Percentiles rank a stretch among this genome's conserved stretches.
phyloP scores from a whole-genome alignment of 2,888 invertebrate species.

The Amiota mariae region DNA sequence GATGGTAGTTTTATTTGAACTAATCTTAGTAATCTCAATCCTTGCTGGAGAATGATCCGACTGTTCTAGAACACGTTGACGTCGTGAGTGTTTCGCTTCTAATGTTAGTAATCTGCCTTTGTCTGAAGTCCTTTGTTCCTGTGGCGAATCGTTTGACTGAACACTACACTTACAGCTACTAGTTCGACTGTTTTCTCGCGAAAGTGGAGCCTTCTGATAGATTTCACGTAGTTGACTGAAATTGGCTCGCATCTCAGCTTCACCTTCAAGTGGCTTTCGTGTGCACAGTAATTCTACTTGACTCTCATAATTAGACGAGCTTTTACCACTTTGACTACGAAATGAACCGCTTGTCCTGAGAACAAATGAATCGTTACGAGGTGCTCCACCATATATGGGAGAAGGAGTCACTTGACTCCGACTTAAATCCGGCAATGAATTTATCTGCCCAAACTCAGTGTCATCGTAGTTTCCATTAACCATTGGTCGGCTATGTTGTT shows the following conservation, averaged over 20 bases:
- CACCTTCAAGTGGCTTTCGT: constrained; percentile 25
- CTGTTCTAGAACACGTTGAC: constrained; percentile 77
- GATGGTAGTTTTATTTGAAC: constrained; percentile 64
- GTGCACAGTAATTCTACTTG: constrained; percentile 37
- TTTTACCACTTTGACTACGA: constrained; percentile 74
- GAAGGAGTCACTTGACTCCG: constrained; percentile 38
- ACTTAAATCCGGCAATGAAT: constrained; percentile 65
- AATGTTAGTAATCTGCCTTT: constrained; percentile 81
- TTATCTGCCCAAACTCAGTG: constrained; percentile 58
- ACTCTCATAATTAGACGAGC: constrained; percentile 41
- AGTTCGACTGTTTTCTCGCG: constrained; percentile 70
- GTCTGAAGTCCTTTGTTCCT: constrained; percentile 58
- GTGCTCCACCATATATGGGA: constrained; percentile 22
- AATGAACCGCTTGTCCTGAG: constrained; percentile 83
- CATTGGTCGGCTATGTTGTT: constrained; percentile 64
- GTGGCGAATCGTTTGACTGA: constrained; percentile 52
- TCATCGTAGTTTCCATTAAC: constrained; percentile 59
- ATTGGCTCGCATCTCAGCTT: constrained; percentile 30
- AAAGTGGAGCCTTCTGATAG: constrained; percentile 78
- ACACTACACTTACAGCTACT: constrained; percentile 60
- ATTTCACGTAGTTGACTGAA: constrained; percentile 84
- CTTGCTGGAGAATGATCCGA: constrained; percentile 63
- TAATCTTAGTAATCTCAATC: constrained; percentile 61
- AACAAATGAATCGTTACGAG: constrained; percentile 75
- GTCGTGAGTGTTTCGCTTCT: constrained; percentile 82